phyloP scores from a whole-genome alignment of 2,888 invertebrate species.

The Microplitis manilae region DNA sequence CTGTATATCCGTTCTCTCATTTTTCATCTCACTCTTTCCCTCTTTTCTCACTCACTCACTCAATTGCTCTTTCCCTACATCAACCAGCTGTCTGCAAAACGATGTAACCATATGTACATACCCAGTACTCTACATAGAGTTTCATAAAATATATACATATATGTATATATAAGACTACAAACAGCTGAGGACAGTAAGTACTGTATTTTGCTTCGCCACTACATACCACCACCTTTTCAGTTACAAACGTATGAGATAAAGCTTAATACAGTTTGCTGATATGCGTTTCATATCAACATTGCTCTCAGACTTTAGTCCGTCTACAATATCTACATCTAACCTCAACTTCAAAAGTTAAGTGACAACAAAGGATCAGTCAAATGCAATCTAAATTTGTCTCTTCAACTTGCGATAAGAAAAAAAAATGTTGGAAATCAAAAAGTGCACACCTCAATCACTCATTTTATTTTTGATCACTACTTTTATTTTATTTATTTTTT shows the following conservation, averaged over 20 bases:
- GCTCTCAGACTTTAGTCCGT: not conserved
- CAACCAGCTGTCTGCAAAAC: not conserved
- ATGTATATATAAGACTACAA: not conserved
- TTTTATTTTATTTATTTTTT: too few species aligned
- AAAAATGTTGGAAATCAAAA: not conserved
- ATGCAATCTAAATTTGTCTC: not conserved
- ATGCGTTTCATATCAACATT: conserved; percentile 64
- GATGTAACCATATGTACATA: conserved; percentile 23
- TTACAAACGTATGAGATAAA: conserved; percentile 60
- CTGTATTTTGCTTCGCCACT: not conserved
- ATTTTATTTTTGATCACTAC: too few species aligned
- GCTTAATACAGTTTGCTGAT: conserved; percentile 70
- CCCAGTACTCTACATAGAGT: not conserved
- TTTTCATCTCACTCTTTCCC: conserved; percentile 20
- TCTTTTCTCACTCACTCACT: conserved; percentile 9
- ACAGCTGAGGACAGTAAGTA: not conserved
- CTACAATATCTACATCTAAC: not conserved
- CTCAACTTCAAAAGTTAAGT: not conserved
- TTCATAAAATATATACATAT: not conserved
- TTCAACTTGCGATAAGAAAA: too few species aligned
- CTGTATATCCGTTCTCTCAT: conserved; percentile 11
- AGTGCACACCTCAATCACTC: not conserved
- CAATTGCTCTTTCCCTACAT: conserved; percentile 18
- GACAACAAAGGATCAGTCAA: not conserved
- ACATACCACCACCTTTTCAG: conserved; percentile 22